Evolutionary conservation across 2,113 vertebrate species (phyloP).

Genomic region (Pampusana beccarii): DNA sequence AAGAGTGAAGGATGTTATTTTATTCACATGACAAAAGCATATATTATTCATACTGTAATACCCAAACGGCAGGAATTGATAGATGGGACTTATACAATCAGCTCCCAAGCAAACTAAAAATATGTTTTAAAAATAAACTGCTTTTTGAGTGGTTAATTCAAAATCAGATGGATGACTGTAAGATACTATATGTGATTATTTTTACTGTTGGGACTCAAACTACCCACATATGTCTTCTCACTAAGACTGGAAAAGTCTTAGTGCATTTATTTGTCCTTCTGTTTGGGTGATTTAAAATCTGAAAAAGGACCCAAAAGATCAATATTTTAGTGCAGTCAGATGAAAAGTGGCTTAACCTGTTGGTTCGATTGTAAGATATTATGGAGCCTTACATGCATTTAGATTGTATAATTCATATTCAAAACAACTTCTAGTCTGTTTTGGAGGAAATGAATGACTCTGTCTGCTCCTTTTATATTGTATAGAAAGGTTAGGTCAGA

Average conservation of each 20-base stretch:
- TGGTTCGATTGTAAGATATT: neutral
- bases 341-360: constrained; percentile 28
- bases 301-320: neutral
- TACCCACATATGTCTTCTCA: constrained; percentile 17
- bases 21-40: constrained; percentile 13
- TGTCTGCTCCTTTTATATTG: neutral
- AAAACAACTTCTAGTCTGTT: neutral
- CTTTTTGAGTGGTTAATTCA: constrained; percentile 40
- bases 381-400: neutral
- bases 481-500: neutral
- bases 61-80: constrained; percentile 38
- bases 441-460: neutral
- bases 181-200: constrained; percentile 10
- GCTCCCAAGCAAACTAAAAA: constrained; percentile 11
- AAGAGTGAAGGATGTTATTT: constrained; percentile 50
- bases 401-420: constrained; percentile 15
- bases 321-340: constrained; percentile 50
- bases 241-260: neutral
- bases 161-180: constrained; percentile 43
- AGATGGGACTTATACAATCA: constrained; percentile 22
- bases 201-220: constrained; percentile 19
- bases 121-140: constrained; percentile 32
- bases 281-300: constrained; percentile 8
- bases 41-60: constrained; percentile 59
- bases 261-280: constrained; percentile 46